phyloP scores from a whole-genome alignment of 2,113 vertebrate species.

The Piaya cayana region DNA sequence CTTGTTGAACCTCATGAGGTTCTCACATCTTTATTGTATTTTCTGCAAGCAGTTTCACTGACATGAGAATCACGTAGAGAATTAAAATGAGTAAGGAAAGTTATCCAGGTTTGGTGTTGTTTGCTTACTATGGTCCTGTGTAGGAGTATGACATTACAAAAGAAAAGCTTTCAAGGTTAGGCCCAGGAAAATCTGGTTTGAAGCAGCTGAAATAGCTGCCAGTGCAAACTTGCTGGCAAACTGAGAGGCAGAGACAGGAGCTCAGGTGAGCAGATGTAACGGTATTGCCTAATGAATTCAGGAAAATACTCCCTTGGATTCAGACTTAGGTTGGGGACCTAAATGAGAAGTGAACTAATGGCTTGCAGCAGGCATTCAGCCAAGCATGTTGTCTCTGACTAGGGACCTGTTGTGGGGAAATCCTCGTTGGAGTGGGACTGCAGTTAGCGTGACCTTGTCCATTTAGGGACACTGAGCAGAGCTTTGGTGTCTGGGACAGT shows the following conservation, averaged over 20 bases:
- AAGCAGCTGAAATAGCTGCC: not conserved
- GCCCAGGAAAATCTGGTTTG: not conserved
- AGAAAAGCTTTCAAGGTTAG: not conserved
- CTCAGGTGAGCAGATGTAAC: not conserved
- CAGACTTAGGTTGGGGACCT: not conserved
- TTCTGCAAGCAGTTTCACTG: not conserved
- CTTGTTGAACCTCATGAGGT: no score
- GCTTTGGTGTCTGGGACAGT: no score
- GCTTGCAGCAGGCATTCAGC: not conserved
- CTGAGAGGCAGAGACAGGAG: not conserved
- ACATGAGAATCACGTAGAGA: not conserved
- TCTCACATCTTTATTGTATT: not conserved
- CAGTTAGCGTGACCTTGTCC: not conserved
- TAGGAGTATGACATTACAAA: not conserved
- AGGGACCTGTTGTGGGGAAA: not conserved
- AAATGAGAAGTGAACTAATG: not conserved
- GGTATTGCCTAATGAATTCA: not conserved
- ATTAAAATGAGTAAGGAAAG: not conserved
- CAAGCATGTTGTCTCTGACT: rapidly evolving
- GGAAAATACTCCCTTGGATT: not conserved
- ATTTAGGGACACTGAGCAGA: not conserved
- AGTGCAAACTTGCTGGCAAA: not conserved
- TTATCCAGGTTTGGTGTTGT: not conserved
- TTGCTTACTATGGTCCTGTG: not conserved
- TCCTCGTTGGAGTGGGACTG: not conserved